Base-by-base conservation (phyloP, 2,797 vertebrate species). In the Lithobates sylvaticus region DNA sequence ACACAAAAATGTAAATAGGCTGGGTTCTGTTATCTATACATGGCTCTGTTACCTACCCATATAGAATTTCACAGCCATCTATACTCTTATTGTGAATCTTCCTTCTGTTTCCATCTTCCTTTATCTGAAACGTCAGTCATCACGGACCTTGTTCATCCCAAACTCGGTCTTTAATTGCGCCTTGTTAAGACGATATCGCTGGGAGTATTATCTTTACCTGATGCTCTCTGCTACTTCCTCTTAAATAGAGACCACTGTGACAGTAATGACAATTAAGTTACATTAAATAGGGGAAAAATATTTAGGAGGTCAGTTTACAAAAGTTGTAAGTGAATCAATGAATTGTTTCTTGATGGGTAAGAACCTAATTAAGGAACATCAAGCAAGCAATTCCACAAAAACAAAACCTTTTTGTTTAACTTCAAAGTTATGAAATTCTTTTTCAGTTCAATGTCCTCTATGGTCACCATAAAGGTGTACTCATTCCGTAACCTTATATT, bases 121-220 rank as follows among this genome's bases (percentile, higher is more conserved):
- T 74, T 87, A 84, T 84, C 86, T 87, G 76, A 80, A 71, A 69
- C 58, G 76, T 87, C 86, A 74, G 67, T 84, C 86, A 84, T 23
- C 76, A 9, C 12, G 72, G 69, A 47, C 71, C 86, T 80, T n/a
- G 74, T 72, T 88, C 75, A 81, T 81, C 86, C 78, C 80, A 73
- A 83, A 82, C 83, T 76, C 54, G 88, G 86, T 73, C 77, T 75
- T 32, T 84, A 84, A 87, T 87, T 82, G 84, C 72, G 6, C 54
- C 39, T 76, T 81, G 73, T 80, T 82, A 69, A 79, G 10, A 73
- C 34, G 73, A 64, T 81, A 73, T 71, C 39, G 64, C 32, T 76
- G 77, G 86, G 78, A 76, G 58, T 42, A 32, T 42, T 80, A 79
- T 84, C 47, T 74, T 15, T 13, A 68, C 77, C 69, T 87, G 39